A percentile compares a stretch with the other conserved stretches of the same genome.
Evolutionary conservation across 1,140 invertebrate genomes (phyloP).

Genomic region (Psilanteris sp.): DNA sequence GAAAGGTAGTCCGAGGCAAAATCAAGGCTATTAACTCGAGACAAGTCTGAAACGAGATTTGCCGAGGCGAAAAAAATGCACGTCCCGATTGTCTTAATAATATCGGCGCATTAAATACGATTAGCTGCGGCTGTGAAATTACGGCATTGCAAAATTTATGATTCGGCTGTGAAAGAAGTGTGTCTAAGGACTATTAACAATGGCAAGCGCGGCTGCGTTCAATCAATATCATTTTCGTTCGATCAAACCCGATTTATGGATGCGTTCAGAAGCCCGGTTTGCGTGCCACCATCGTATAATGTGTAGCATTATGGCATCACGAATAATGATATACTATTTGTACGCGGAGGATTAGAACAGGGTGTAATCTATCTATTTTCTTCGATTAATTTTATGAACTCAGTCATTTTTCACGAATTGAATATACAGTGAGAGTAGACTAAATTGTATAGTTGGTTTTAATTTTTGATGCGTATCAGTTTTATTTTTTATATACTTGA

Average conservation of each 20-base stretch:
- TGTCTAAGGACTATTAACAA: too few relatives aligned
- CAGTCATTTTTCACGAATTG: too few relatives aligned
- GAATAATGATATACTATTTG: constrained; percentile 35
- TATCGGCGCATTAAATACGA: constrained; percentile 9
- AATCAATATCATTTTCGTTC: too few relatives aligned
- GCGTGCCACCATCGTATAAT: constrained; percentile 29
- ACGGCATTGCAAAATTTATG: constrained; percentile 22
- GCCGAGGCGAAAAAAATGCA: too few relatives aligned
- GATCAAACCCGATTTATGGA: constrained; percentile 22
- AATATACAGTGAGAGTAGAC: too few relatives aligned
- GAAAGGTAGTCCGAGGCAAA: too few relatives aligned
- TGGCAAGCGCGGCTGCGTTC: too few relatives aligned
- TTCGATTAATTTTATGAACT: constrained; percentile 12
- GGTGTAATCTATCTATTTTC: constrained; percentile 4
- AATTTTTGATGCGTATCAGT: too few relatives aligned
- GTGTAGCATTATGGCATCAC: constrained; percentile 22
- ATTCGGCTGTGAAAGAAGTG: constrained; percentile 24
- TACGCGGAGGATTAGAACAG: neutral
- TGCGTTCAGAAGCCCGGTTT: constrained; percentile 26
- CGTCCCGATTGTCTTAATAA: constrained; percentile 16
- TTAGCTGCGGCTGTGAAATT: constrained; percentile 15
- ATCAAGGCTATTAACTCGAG: too few relatives aligned
- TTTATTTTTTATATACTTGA: too few relatives aligned
- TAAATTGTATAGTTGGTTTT: too few relatives aligned
- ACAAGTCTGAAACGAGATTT: too few relatives aligned